phyloP scores from a whole-genome alignment of 2,888 invertebrate genomes.

The Ernsta delagoae region DNA sequence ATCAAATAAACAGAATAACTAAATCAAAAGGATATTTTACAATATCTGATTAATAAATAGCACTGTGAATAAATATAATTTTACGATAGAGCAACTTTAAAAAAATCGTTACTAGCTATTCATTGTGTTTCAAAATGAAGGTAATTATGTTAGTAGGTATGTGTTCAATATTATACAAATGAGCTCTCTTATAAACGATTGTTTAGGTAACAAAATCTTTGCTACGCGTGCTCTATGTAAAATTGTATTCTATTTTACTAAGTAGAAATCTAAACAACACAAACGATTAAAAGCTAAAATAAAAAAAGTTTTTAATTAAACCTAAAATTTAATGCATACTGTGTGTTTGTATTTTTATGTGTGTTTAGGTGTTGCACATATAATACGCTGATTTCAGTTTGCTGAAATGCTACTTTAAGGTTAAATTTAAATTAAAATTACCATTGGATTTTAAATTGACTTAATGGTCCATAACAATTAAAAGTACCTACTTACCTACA shows the following conservation, averaged over 20 bases:
- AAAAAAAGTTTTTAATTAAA: slow-evolving; percentile 21
- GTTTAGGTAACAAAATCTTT: slow-evolving; percentile 32
- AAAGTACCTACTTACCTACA: not conserved
- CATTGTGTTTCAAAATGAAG: not conserved
- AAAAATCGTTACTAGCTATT: too few relatives aligned
- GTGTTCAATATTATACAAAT: too few relatives aligned
- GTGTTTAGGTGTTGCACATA: slow-evolving; percentile 41
- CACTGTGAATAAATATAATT: slow-evolving; percentile 40
- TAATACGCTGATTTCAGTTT: slow-evolving; percentile 13
- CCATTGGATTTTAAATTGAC: not conserved
- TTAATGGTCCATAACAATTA: not conserved
- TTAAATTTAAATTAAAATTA: not conserved
- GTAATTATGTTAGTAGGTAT: too few relatives aligned
- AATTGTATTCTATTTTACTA: slow-evolving; percentile 40
- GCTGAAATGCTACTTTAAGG: too few relatives aligned
- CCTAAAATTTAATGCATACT: slow-evolving; percentile 33
- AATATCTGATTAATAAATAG: slow-evolving; percentile 44
- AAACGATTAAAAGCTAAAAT: slow-evolving; percentile 27
- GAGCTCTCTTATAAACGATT: too few relatives aligned
- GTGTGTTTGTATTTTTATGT: slow-evolving; percentile 38
- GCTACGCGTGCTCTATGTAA: slow-evolving; percentile 49
- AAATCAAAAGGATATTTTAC: slow-evolving; percentile 47
- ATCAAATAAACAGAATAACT: slow-evolving; percentile 63
- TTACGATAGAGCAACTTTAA: slow-evolving; percentile 24
- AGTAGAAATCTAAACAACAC: slow-evolving; percentile 33